These are phyloP conservation scores for Fregata magnificens DNA, from an alignment of 2,113 vertebrate genomes.

Conservation along the genomic window DNA sequence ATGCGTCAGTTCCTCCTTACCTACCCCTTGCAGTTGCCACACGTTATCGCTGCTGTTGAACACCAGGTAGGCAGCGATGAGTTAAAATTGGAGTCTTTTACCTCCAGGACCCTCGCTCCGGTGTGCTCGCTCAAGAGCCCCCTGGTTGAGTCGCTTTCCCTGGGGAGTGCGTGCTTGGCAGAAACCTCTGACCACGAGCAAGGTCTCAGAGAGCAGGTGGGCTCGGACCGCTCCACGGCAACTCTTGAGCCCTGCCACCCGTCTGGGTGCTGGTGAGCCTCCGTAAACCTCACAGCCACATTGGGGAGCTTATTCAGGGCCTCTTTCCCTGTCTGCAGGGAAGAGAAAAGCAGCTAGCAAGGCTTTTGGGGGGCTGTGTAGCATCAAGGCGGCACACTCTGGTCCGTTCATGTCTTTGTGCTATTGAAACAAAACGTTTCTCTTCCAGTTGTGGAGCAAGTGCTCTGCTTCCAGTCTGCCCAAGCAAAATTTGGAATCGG, in stretches of 20 bases:
- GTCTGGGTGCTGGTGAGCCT: background rate
- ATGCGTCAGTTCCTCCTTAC: accelerated
- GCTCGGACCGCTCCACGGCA: background rate
- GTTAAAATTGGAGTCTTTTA: background rate
- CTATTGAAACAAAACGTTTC: background rate
- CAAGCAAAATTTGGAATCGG: background rate
- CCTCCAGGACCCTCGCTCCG: accelerated
- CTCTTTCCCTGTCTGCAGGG: background rate
- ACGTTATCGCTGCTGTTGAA: background rate
- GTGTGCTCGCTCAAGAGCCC: accelerated
- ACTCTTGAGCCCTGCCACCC: accelerated
- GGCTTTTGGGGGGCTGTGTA: background rate
- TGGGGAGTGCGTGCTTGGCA: background rate
- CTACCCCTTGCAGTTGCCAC: accelerated
- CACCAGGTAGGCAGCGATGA: background rate
- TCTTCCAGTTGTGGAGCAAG: background rate
- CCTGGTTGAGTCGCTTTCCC: accelerated
- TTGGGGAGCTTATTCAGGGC: background rate
- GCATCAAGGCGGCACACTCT: background rate
- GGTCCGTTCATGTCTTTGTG: background rate
- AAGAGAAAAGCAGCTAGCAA: background rate
- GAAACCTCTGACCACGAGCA: background rate
- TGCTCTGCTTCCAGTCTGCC: background rate
- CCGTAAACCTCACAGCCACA: background rate
- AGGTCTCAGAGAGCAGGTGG: background rate